Base-by-base conservation (phyloP, 2,113 vertebrate genomes). In the Aspiorhynchus laticeps region DNA sequence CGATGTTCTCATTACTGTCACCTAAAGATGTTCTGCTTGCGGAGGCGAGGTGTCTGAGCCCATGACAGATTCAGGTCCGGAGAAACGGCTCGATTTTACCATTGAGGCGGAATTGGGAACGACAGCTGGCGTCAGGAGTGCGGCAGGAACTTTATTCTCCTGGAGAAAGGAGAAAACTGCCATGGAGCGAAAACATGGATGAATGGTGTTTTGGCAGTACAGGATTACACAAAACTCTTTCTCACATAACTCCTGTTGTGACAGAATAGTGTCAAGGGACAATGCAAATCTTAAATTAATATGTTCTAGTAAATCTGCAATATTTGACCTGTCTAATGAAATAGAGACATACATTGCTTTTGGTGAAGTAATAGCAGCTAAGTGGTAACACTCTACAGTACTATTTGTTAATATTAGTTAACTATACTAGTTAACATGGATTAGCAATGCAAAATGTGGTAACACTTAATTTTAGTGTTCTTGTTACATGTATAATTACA, bases 1-100 rank as follows among this genome's bases (percentile, higher is more conserved):
- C 77, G 28, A 79, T 85, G 73, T 89, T 89, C 89, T 91, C 86
- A 89, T 90, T 89, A 90, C 88, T 91, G 89, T 90, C 87, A 87
- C 85, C 81, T 88, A 79, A 89, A 83, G 85, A 87, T 80, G 89
- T 61, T 86, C 53, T 78, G 36, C 88, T 84, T 83, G 88, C 86
- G 59, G 76, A 84, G 73, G 83, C 83, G 69, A 75, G 76, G 80
- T 41, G 75, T 87, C 43, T 59, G n/a, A 78, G 83, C 83, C 63
- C 76, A 48, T 91, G 90, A 91, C 89, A 91, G 89, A 90, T 90
- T 90, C 56, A 90, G 89, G 90, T 89, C 88, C 88, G 21, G 83
- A 65, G 87, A 87, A 87, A 61, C 56, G 80, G 3, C 33, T 14
- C 75, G 78, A 81, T 88, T 87, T 89, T 48, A 65, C 59, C 56